Percentiles rank a stretch among this genome's conserved stretches.
Evolutionary conservation across 2,797 vertebrate genomes (phyloP).

Genomic region (Gastrophryne carolinensis): DNA sequence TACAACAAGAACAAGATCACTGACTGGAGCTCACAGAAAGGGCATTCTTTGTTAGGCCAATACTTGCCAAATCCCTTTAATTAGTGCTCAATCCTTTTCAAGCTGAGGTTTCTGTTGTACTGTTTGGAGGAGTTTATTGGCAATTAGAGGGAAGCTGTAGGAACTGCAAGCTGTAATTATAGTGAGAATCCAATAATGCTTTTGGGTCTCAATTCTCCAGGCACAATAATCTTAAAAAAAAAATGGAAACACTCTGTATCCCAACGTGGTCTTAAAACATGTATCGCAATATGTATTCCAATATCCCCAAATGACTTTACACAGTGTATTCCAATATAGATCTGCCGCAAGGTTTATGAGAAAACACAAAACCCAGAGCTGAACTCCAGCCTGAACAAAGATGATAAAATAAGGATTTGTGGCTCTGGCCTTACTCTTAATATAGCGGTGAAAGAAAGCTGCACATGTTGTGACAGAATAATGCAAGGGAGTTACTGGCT

Average conservation of each 20-base stretch:
- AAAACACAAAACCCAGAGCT: conserved; percentile 30
- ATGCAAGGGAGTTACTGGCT: background rate
- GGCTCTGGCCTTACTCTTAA: conserved; percentile 9
- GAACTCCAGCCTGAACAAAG: conserved; percentile 23
- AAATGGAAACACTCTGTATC: conserved; percentile 34
- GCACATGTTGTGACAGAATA: conserved; percentile 4
- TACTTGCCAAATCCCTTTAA: conserved; percentile 31
- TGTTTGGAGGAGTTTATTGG: conserved; percentile 47
- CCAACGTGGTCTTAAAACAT: conserved; percentile 32
- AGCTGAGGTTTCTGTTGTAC: conserved; percentile 20
- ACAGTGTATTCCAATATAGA: conserved; percentile 38
- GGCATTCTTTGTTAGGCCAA: background rate
- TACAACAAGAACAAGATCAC: too few relatives aligned
- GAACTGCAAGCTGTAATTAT: conserved; percentile 46
- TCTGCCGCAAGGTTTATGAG: conserved; percentile 36
- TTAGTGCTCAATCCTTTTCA: conserved; percentile 27
- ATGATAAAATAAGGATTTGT: conserved; percentile 35
- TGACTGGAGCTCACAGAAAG: background rate
- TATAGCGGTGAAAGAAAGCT: background rate
- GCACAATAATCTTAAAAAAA: conserved; percentile 43
- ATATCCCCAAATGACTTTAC: conserved; percentile 35
- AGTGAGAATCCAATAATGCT: conserved; percentile 50
- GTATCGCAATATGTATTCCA: conserved; percentile 40
- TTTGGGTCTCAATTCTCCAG: conserved; percentile 41
- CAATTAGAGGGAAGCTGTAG: conserved; percentile 47